These are phyloP conservation scores for Chelonus insularis DNA, from an alignment of 1,140 invertebrate species.

Conservation along the genomic window DNA sequence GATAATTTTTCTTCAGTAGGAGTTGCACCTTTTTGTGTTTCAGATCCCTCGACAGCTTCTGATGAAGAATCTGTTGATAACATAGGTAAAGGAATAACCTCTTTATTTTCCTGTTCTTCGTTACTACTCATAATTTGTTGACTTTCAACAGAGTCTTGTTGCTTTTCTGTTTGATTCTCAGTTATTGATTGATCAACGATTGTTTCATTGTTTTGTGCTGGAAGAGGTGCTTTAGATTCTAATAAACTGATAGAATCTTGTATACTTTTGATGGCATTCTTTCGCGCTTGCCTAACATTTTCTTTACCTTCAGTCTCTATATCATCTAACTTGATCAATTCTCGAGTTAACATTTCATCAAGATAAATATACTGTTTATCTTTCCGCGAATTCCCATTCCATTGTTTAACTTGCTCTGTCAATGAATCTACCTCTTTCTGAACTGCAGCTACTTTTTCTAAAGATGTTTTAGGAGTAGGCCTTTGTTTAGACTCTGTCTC, in stretches of 20 bases:
- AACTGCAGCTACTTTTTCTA: conserved; percentile 78
- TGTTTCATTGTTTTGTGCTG: conserved; percentile 18
- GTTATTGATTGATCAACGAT: neutral
- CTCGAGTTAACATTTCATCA: conserved; percentile 93
- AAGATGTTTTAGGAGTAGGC: no score
- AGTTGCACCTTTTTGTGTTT: neutral
- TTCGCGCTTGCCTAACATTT: conserved; percentile 81
- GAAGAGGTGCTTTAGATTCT: conserved; percentile 66
- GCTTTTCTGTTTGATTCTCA: no score
- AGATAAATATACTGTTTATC: conserved; percentile 87
- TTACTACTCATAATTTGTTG: no score
- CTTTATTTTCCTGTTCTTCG: conserved; percentile 2
- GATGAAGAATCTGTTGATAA: no score
- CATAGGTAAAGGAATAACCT: neutral
- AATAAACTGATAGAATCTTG: conserved; percentile 82
- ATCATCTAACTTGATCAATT: conserved; percentile 87
- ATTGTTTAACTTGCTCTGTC: conserved; percentile 77
- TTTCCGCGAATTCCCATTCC: conserved; percentile 69
- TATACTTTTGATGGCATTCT: conserved; percentile 85
- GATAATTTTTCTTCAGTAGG: neutral
- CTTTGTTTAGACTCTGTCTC: conserved; percentile 39
- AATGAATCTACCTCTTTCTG: conserved; percentile 79
- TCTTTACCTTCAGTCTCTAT: conserved; percentile 91
- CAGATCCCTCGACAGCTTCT: neutral
- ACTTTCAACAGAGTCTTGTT: neutral